Percentiles rank a stretch among this genome's conserved stretches.
phyloP scores from a whole-genome alignment of 1,140 invertebrate genomes.

The Hormaphis cornu region DNA sequence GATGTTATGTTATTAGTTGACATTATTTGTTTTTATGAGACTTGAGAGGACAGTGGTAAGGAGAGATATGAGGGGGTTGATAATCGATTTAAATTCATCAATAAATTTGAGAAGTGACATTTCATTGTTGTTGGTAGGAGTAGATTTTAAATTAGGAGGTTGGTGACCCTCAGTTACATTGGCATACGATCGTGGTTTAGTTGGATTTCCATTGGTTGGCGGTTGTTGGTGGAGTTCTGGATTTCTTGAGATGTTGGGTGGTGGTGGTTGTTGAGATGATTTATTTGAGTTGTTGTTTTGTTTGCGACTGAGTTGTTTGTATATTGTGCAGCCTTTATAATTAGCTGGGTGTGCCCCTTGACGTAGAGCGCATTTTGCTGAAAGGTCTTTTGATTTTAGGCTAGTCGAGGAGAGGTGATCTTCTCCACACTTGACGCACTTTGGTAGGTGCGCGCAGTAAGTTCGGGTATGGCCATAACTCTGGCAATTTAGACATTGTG shows the following conservation, averaged over 20 bases:
- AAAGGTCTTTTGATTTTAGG: slow-evolving; percentile 35
- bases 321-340: slow-evolving; percentile 39
- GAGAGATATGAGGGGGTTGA: background rate
- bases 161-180: background rate
- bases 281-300: background rate
- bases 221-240: background rate
- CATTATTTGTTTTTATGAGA: background rate
- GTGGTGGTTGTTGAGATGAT: background rate
- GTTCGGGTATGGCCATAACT: slow-evolving; percentile 41
- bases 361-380: slow-evolving; percentile 40
- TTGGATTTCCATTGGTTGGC: background rate
- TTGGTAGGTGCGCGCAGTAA: slow-evolving; percentile 38
- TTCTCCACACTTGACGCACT: slow-evolving; percentile 42
- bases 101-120: background rate
- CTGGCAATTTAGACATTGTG: slow-evolving; percentile 42
- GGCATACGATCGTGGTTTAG: background rate
- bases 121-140: background rate
- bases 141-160: background rate
- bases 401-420: slow-evolving; percentile 41
- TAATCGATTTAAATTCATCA: background rate
- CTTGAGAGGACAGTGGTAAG: background rate
- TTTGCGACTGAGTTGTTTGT: background rate
- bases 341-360: slow-evolving; percentile 41
- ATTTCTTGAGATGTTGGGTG: background rate
- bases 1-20: background rate